Evolutionary conservation across 2,113 vertebrate species (phyloP).

Genomic region (Microtus montanus): DNA sequence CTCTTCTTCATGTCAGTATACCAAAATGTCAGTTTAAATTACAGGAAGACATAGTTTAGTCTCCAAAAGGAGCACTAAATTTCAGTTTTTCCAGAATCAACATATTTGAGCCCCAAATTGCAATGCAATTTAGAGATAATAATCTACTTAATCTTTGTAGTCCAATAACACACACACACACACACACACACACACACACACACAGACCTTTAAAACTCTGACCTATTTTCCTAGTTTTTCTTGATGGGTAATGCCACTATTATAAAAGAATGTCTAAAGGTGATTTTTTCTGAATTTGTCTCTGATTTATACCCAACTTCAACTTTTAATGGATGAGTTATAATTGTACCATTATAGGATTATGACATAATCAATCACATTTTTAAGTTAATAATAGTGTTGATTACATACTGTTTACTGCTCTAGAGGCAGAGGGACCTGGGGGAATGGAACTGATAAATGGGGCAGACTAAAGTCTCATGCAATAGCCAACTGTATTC

Average conservation of each 20-base stretch:
- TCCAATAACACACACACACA: conserved; percentile 2
- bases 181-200: conserved; percentile 52
- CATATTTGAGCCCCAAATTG: conserved; percentile 42
- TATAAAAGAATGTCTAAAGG: neutral
- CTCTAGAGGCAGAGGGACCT: neutral
- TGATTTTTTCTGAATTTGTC: neutral
- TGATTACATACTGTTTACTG: neutral
- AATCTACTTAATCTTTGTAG: conserved; percentile 57
- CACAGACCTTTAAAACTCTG: conserved; percentile 45
- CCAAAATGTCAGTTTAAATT: conserved; percentile 63
- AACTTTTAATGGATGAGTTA: conserved; percentile 28
- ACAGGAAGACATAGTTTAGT: conserved; percentile 58
- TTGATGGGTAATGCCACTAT: neutral
- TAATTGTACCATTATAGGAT: neutral
- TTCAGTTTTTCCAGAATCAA: conserved; percentile 60
- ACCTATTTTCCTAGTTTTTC: conserved; percentile 33
- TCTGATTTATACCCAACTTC: conserved; percentile 12
- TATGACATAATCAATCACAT: conserved; percentile 17
- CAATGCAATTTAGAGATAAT: conserved; percentile 62
- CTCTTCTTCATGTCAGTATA: neutral
- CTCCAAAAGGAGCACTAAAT: conserved; percentile 49
- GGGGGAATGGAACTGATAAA: neutral
- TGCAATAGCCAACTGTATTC: neutral
- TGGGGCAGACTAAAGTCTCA: neutral
- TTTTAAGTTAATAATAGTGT: neutral